Conservation (phyloP, 2,113 vertebrate genomes). For the Mystacornis crossleyi region DNA sequence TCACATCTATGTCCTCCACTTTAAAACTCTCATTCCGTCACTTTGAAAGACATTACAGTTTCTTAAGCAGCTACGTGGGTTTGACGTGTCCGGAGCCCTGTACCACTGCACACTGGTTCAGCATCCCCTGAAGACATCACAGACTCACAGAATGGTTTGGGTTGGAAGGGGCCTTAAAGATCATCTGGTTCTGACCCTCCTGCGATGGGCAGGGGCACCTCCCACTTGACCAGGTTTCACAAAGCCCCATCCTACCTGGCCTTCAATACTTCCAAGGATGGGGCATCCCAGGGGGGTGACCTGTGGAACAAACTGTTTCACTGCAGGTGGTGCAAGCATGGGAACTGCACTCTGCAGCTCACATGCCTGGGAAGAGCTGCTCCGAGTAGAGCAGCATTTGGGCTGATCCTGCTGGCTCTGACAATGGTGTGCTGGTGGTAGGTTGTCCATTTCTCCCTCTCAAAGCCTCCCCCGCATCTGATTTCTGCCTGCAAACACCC, state of each 20-base stretch:
- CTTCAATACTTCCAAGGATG: background rate
- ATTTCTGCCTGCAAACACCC: background rate
- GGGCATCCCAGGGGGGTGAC: background rate
- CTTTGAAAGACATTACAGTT: background rate
- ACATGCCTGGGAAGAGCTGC: background rate
- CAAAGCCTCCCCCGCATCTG: background rate
- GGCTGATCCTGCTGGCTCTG: background rate
- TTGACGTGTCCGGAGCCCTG: background rate
- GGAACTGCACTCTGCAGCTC: background rate
- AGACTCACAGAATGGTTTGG: background rate
- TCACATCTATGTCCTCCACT: background rate
- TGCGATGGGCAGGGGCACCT: background rate
- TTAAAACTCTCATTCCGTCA: background rate
- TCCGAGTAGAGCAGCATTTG: fast-evolving
- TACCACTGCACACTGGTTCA: fast-evolving
- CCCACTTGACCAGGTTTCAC: background rate
- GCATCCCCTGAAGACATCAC: fast-evolving
- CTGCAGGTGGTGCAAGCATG: background rate
- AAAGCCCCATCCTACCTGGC: background rate
- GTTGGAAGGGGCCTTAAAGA: background rate
- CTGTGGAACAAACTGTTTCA: fast-evolving
- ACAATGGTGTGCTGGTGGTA: background rate
- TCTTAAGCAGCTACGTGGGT: background rate
- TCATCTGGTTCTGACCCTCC: too few species aligned
- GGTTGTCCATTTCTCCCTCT: background rate